These are phyloP conservation scores for Anagyrus pseudococci DNA, from an alignment of 2,888 invertebrate species.

Conservation along the genomic window DNA sequence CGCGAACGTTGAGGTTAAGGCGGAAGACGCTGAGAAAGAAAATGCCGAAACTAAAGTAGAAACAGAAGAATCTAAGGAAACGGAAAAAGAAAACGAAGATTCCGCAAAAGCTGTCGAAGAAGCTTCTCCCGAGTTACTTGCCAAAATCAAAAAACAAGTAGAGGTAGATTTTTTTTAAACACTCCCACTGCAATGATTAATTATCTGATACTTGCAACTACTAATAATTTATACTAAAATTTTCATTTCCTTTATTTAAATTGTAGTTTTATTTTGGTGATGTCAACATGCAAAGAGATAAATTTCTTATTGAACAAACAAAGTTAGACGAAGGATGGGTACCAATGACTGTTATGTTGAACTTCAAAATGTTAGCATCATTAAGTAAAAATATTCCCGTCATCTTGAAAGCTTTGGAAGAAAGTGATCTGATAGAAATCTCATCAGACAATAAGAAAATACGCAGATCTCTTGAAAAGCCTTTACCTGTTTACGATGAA, in stretches of 20 bases:
- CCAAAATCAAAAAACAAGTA: constrained; percentile 47
- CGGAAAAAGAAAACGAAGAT: constrained; percentile 10
- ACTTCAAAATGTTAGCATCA: constrained; percentile 84
- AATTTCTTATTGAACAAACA: constrained; percentile 88
- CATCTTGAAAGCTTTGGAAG: constrained; percentile 77
- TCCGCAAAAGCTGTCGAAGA: constrained; percentile 33
- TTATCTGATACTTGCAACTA: neutral
- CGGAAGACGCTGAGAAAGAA: neutral
- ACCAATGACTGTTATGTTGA: constrained; percentile 80
- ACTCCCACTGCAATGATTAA: neutral
- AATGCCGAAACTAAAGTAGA: constrained; percentile 35
- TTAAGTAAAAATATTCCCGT: constrained; percentile 73
- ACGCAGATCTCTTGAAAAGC: constrained; percentile 74
- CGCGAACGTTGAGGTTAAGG: neutral
- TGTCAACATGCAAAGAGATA: constrained; percentile 89
- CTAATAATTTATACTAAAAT: constrained; percentile 3
- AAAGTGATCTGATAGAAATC: constrained; percentile 70
- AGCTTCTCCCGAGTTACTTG: constrained; percentile 44
- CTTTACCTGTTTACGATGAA: constrained; percentile 84
- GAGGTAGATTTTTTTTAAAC: constrained; percentile 37
- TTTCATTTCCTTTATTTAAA: constrained; percentile 9
- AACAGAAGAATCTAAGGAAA: constrained; percentile 24
- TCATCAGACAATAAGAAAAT: constrained; percentile 76
- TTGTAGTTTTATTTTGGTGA: constrained; percentile 84
- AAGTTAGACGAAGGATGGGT: constrained; percentile 92